Evolutionary conservation across 2,113 vertebrate species (phyloP), one percentile per base, ranked within the genome.

Genomic region (Chaetodon auriga): DNA sequence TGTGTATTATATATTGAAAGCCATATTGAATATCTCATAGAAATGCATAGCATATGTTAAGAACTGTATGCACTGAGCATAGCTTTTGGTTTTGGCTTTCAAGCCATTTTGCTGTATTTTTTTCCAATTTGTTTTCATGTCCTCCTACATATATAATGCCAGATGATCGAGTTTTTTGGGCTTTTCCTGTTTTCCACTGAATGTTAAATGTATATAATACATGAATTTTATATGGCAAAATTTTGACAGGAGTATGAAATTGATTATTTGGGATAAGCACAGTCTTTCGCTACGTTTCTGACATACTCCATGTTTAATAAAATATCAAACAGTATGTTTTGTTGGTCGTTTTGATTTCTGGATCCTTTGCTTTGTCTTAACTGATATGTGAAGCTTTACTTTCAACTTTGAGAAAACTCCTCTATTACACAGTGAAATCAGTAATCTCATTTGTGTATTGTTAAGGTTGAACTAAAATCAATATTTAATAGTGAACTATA

Each of bases 1-100:
- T 63, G 36, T 45, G 45, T 23, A 9, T 25, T 25, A 30, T 68
- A 15, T 35, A 61, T 66, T 46, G 30, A 30, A 30, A 30, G 30
- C 30, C 30, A 30, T 30, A 30, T 30, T 30, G 30, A 30, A 35
- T 53, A 51, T 57, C 8, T 68, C 71, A 65, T 41, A 76, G 13
- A 68, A 46, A 69, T 68, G 55, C 35, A 57, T 38, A 45, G 55
- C 69, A 70, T 61, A 45, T 78, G 60, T 82, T 63, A 48, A 45
- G 36, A 74, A 60, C 51, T 85, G 38, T 77, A 8, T 86, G 84
- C 81, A 90, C 89, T 89, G 82, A 87, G 74, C 49, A 61, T 76
- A 63, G 75, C 49, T 70, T 81, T 85, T 78, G 65, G 7, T 74
- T 78, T 83, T 63, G n/a, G n/a, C 21, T 68, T 58, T 62, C 13